Conservation (phyloP, 2,888 invertebrate species). For the Terebella lapidaria region DNA sequence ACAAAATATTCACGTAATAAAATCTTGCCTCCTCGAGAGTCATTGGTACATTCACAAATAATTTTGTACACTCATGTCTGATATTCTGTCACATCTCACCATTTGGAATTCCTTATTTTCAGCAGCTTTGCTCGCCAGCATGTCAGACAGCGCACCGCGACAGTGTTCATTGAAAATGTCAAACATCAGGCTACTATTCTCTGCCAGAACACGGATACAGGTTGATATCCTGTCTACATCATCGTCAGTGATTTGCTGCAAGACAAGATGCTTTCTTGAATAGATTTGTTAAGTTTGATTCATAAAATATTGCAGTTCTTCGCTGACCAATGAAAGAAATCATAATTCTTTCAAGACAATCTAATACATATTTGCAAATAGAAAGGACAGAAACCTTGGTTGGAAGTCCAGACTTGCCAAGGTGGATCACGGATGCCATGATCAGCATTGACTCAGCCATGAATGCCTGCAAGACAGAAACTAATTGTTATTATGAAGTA, state of each 20-base stretch:
- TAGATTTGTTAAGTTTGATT: too few species aligned
- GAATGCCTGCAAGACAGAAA: conserved; percentile 37
- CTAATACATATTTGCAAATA: too few species aligned
- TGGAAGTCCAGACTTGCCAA: conserved; percentile 68
- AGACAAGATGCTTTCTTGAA: not conserved
- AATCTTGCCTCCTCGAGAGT: too few species aligned
- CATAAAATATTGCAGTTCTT: too few species aligned
- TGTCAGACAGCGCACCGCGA: conserved; percentile 72
- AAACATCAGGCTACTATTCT: conserved; percentile 61
- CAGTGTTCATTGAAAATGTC: conserved; percentile 71
- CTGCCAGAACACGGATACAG: conserved; percentile 63
- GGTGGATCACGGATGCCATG: conserved; percentile 71
- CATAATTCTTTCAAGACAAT: too few species aligned
- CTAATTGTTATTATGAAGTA: too few species aligned
- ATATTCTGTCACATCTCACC: too few species aligned
- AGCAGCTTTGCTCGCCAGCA: conserved; percentile 70
- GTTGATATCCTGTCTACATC: conserved; percentile 76
- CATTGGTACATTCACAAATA: too few species aligned
- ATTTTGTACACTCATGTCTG: too few species aligned
- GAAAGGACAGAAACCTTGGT: too few species aligned
- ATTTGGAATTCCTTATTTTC: not conserved
- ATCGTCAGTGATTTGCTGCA: conserved; percentile 86
- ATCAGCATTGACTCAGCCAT: conserved; percentile 80
- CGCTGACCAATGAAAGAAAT: too few species aligned
- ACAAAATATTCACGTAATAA: too few species aligned